Base-by-base conservation (phyloP, 2,113 vertebrate species). In the Clarias magur region DNA sequence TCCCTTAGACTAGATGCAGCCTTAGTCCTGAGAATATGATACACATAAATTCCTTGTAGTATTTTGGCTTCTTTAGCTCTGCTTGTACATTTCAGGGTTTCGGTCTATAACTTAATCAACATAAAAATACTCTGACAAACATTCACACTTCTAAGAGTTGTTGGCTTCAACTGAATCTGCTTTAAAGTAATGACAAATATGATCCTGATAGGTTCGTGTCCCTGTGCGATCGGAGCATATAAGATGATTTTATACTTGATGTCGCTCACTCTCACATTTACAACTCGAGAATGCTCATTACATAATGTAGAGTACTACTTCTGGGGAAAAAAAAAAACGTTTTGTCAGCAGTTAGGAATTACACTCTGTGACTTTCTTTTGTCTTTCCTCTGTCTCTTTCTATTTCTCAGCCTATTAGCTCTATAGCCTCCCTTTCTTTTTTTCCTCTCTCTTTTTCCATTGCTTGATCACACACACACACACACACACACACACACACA, bases 271-370 rank as follows among this genome's bases (percentile, higher is more conserved):
- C 62, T 75, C 68, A 30, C 59, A 67, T 85, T 38, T 48, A 48
- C 48, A 78, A 85, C 82, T 53, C 68, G 63, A 85, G 10, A 70
- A 84, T 60, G 60, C 72, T 87, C 0, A 23, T n/a, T 30, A 82
- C 80, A 75, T 86, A 86, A 84, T 78, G 82, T 86, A 85, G 84
- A 80, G 63, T 54, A 82, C 78, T 87, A 85, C 79, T 38, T 79
- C 63, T 59, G 78, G 73, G 81, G 68, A 76, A 80, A 34, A 34
- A 81, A 62, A 19, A 34, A 81, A 62, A 19, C 34, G 57, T 88
- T 80, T 48, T 75, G 67, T 83, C 89, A 90, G 81, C 76, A 17
- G 54, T 88, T 60, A 75, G 38, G 38, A 83, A 72, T 78, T 82
- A 19, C 59, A 85, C 8, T 83, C 25, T 62, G 70, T 59, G 54